A percentile compares a stretch with the other conserved stretches of the same genome.
These are phyloP conservation scores for Otolemur crassicaudatus DNA, from an alignment of 2,797 vertebrate genomes.

Conservation along the genomic window DNA sequence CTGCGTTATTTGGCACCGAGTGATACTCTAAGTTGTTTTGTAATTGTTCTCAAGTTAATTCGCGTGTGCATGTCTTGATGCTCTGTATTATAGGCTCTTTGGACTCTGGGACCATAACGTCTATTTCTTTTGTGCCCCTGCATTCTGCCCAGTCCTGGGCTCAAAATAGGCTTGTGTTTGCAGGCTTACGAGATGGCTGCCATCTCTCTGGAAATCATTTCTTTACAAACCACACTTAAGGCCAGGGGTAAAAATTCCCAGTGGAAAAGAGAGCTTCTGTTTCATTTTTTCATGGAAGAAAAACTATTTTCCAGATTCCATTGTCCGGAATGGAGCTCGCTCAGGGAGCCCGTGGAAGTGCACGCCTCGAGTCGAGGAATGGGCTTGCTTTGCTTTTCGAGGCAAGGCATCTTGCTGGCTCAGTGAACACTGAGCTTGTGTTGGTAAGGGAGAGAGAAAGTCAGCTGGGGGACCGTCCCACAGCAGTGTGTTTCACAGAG, in stretches of 20 bases:
- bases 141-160: background rate
- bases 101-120: background rate
- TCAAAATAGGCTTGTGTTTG: background rate
- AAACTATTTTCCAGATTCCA: background rate
- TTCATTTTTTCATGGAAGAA: background rate
- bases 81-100: background rate
- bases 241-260: background rate
- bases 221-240: background rate
- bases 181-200: background rate
- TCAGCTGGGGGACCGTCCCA: background rate
- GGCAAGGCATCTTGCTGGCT: background rate
- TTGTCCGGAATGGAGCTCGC: background rate
- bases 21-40: constrained; percentile 5
- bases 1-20: background rate
- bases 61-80: background rate
- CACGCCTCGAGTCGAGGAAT: background rate
- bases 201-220: background rate
- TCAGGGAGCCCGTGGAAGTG: background rate
- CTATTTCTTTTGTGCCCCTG: background rate
- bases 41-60: constrained; percentile 52
- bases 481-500: background rate
- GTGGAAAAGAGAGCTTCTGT: background rate
- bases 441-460: background rate
- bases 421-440: background rate
- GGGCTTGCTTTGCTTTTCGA: background rate